Conservation (phyloP, 2,113 vertebrate species). For the Chionomys nivalis region DNA sequence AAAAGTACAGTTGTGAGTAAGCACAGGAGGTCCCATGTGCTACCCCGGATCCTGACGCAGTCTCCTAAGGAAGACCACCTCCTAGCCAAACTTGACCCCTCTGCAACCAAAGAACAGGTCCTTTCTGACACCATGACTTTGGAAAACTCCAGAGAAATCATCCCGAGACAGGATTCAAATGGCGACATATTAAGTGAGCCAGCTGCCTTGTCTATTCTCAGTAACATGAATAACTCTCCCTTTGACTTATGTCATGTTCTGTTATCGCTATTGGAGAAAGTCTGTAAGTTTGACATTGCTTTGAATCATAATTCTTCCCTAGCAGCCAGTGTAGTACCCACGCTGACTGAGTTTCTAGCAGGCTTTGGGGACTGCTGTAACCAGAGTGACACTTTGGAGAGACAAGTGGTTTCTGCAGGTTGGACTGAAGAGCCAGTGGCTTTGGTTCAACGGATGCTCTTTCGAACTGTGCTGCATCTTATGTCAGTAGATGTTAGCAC, state of each 20-base stretch:
- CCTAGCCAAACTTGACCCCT: constrained; percentile 42
- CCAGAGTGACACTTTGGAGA: constrained; percentile 78
- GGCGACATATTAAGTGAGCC: constrained; percentile 87
- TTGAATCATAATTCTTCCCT: constrained; percentile 93
- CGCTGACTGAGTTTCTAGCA: constrained; percentile 93
- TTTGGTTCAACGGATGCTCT: constrained; percentile 95
- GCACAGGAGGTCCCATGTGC: constrained; percentile 86
- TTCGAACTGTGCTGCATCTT: constrained; percentile 92
- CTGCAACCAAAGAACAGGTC: constrained; percentile 69
- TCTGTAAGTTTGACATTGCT: constrained; percentile 94
- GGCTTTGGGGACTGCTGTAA: constrained; percentile 92
- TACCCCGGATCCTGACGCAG: constrained; percentile 84
- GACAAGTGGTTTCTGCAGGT: constrained; percentile 89
- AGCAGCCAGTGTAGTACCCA: constrained; percentile 92
- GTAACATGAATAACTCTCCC: constrained; percentile 91
- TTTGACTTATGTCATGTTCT: constrained; percentile 96
- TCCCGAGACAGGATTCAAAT: constrained; percentile 78
- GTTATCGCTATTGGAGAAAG: constrained; percentile 95
- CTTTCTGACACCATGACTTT: constrained; percentile 21
- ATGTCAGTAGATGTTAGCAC: constrained; percentile 92
- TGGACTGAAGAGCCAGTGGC: constrained; percentile 97
- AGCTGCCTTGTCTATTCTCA: constrained; percentile 87
- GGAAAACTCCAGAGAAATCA: constrained; percentile 66
- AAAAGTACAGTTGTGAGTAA: constrained; percentile 82
- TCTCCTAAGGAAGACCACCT: constrained; percentile 81